Percentiles rank a stretch among this genome's conserved stretches.
Evolutionary conservation across 23 tunicate genomes (phyloP).

Genomic region (Diplosoma virens): DNA sequence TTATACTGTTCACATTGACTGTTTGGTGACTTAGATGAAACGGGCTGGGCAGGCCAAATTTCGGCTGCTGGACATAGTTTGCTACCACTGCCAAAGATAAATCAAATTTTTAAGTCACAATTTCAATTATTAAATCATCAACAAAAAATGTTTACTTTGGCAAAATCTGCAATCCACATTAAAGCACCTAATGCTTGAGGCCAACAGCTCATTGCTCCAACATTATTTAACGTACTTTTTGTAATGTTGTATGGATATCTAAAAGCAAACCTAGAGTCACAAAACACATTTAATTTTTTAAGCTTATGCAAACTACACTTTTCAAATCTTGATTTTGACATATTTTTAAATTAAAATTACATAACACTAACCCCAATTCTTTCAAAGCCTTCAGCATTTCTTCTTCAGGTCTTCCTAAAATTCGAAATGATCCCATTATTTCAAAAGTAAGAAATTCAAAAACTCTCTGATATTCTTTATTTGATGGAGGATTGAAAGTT

Average conservation of each 20-base stretch:
- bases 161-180: conserved; percentile 54
- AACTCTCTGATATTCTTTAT: conserved; percentile 58
- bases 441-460: conserved; percentile 43
- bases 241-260: conserved; percentile 78
- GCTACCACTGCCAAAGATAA: too few relatives aligned
- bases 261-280: background rate
- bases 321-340: too few relatives aligned
- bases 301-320: too few relatives aligned
- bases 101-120: too few relatives aligned
- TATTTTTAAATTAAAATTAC: too few relatives aligned
- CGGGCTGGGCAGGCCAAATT: too few relatives aligned
- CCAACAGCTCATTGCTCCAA: conserved; percentile 88
- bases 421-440: conserved; percentile 28
- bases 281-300: background rate
- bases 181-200: conserved; percentile 74
- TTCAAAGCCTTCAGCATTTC: conserved; percentile 43
- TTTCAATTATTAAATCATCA: too few relatives aligned
- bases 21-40: too few relatives aligned
- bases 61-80: too few relatives aligned
- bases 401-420: conserved; percentile 70
- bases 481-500: conserved; percentile 74
- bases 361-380: conserved; percentile 49
- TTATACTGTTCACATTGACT: too few relatives aligned
- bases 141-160: conserved; percentile 21
- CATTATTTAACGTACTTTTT: conserved; percentile 65